These are phyloP conservation scores for Galerucella nymphaeae DNA, from an alignment of 2,888 invertebrate species.

Conservation along the genomic window DNA sequence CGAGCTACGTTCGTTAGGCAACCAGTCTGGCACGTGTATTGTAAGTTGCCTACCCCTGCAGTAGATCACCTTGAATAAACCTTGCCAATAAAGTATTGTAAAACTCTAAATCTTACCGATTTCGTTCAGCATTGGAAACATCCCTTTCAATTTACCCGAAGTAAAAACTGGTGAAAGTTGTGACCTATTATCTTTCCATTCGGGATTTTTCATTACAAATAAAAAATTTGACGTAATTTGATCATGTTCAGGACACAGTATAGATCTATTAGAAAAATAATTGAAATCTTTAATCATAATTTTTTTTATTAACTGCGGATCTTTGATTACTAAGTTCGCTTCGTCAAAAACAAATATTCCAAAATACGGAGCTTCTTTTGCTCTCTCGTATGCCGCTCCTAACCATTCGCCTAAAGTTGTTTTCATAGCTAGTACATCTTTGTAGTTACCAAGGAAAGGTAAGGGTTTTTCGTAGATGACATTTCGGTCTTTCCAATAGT, in stretches of 20 bases:
- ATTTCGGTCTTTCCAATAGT: slow-evolving; percentile 52
- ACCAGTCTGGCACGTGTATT: too few species aligned
- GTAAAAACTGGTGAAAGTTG: slow-evolving; percentile 70
- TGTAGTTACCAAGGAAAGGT: slow-evolving; percentile 52
- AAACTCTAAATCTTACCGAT: slow-evolving; percentile 37
- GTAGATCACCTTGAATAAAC: too few species aligned
- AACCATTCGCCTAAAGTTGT: slow-evolving; percentile 42
- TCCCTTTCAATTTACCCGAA: slow-evolving; percentile 68
- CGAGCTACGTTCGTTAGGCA: too few species aligned
- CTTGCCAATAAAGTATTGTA: slow-evolving; percentile 45
- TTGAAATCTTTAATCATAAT: slow-evolving; percentile 66
- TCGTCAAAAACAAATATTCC: slow-evolving; percentile 59
- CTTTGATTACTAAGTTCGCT: slow-evolving; percentile 65
- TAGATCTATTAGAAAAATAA: slow-evolving; percentile 62
- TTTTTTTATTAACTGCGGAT: slow-evolving; percentile 65
- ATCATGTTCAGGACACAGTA: slow-evolving; percentile 61
- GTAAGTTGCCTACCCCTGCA: too few species aligned
- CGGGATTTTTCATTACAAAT: slow-evolving; percentile 65
- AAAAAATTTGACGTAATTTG: slow-evolving; percentile 63
- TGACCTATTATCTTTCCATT: slow-evolving; percentile 68
- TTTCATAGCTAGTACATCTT: slow-evolving; percentile 40
- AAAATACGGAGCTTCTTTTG: slow-evolving; percentile 40
- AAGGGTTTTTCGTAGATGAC: slow-evolving; percentile 48
- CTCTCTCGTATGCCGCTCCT: slow-evolving; percentile 28
- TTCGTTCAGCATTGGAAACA: slow-evolving; percentile 66